Evolutionary conservation across 2,888 invertebrate genomes (phyloP).

Genomic region (Polymixis flavicincta): DNA sequence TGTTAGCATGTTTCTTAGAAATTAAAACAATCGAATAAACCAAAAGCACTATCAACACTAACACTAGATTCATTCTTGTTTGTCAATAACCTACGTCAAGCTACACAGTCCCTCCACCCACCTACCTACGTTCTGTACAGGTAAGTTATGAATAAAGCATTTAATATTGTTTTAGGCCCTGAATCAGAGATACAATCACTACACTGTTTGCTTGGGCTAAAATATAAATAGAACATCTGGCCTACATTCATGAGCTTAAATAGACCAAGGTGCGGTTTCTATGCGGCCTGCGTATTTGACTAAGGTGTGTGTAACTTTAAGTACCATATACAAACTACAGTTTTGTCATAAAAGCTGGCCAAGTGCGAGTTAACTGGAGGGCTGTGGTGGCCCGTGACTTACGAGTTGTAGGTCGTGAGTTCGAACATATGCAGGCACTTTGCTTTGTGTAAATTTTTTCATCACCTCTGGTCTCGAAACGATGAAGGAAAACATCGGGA

Average conservation of each 20-base stretch:
- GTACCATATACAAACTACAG: not conserved
- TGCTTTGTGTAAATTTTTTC: no score
- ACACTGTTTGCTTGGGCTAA: constrained; percentile 28
- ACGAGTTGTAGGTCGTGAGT: no score
- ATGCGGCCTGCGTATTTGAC: constrained; percentile 8
- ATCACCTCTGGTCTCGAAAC: no score
- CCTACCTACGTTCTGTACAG: not conserved
- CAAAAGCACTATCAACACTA: not conserved
- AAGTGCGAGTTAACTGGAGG: not conserved
- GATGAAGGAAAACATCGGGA: no score
- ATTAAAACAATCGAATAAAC: not conserved
- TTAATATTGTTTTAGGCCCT: constrained; percentile 50
- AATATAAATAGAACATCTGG: constrained; percentile 52
- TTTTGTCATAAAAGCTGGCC: constrained; percentile 9
- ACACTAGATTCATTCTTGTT: constrained; percentile 3
- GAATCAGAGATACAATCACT: constrained; percentile 43
- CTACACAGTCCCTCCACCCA: not conserved
- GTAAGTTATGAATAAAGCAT: constrained; percentile 44
- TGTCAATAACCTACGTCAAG: not conserved
- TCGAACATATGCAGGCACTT: no score
- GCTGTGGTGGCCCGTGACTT: no score
- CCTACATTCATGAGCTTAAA: constrained; percentile 52
- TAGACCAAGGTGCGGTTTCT: constrained; percentile 22
- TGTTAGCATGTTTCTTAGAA: not conserved
- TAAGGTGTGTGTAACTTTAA: constrained; percentile 17